Percentiles rank a stretch among this genome's conserved stretches.
Conservation (phyloP, 2,797 vertebrate genomes). For the Sebastiscus tertius region DNA sequence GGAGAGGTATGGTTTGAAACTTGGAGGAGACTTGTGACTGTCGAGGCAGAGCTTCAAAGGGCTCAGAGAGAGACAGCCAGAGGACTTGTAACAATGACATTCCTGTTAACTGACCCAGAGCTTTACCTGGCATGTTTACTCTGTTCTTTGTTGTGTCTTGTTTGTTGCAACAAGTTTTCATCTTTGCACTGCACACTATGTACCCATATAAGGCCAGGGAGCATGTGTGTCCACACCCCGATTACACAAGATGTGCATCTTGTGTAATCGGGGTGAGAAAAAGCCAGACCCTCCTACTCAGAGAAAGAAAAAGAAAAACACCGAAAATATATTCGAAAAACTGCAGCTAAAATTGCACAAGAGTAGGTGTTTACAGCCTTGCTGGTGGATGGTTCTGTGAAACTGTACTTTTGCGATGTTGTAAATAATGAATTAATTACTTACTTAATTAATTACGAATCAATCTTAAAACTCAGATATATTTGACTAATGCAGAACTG, state of each 20-base stretch:
- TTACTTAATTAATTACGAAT: too few species aligned
- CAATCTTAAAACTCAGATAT: background rate
- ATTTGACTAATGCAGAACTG: background rate
- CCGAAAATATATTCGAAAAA: background rate
- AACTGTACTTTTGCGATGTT: accelerated
- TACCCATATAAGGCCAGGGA: background rate
- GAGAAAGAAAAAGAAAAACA: background rate
- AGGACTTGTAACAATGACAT: slow-evolving; percentile 49
- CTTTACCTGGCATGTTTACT: slow-evolving; percentile 38
- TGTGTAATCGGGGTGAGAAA: background rate
- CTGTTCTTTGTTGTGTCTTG: background rate
- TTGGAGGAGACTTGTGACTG: slow-evolving; percentile 36
- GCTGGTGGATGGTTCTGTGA: background rate
- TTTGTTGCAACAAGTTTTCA: slow-evolving; percentile 4
- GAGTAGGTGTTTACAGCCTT: background rate
- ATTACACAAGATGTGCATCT: too few species aligned
- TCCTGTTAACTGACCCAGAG: slow-evolving; percentile 48
- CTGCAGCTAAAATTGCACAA: slow-evolving; percentile 2
- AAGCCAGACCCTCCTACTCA: background rate
- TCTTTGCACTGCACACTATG: slow-evolving; percentile 35
- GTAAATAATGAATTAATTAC: too few species aligned
- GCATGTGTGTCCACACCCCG: slow-evolving; percentile 23
- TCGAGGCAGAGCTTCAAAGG: slow-evolving; percentile 16
- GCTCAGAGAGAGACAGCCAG: background rate
- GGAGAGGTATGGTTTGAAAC: slow-evolving; percentile 39